These are phyloP conservation scores for Chamaea fasciata DNA, from an alignment of 2,113 vertebrate species.

Conservation along the genomic window DNA sequence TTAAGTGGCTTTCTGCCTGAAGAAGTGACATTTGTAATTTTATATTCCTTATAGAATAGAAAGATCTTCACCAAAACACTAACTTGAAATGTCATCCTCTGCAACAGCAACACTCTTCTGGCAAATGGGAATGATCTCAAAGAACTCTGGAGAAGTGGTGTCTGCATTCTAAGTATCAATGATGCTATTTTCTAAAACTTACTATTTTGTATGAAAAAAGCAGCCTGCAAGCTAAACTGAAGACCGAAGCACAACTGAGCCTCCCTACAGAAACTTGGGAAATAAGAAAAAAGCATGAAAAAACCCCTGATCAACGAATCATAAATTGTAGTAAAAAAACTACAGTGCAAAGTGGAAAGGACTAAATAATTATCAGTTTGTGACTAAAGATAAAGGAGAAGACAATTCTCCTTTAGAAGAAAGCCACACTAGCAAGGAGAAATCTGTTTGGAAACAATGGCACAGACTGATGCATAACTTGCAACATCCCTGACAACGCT, in stretches of 20 bases:
- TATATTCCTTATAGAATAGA: neutral
- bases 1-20: neutral
- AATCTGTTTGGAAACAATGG: neutral
- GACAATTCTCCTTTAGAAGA: neutral
- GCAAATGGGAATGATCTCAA: neutral
- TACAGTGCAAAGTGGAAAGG: neutral
- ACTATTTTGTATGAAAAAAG: neutral
- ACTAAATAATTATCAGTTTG: neutral
- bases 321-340: neutral
- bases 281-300: neutral
- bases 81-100: neutral
- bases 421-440: neutral
- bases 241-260: neutral
- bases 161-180: neutral
- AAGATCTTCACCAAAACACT: neutral
- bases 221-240: neutral
- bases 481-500: neutral
- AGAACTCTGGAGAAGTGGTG: neutral
- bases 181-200: neutral
- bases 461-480: neutral
- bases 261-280: neutral
- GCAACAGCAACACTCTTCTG: neutral
- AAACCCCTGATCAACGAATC: fast-evolving
- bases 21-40: neutral
- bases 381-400: neutral